Percentiles rank a stretch among this genome's conserved stretches.
phyloP scores from a whole-genome alignment of 1,140 invertebrate genomes.

The Drosophila saltans region DNA sequence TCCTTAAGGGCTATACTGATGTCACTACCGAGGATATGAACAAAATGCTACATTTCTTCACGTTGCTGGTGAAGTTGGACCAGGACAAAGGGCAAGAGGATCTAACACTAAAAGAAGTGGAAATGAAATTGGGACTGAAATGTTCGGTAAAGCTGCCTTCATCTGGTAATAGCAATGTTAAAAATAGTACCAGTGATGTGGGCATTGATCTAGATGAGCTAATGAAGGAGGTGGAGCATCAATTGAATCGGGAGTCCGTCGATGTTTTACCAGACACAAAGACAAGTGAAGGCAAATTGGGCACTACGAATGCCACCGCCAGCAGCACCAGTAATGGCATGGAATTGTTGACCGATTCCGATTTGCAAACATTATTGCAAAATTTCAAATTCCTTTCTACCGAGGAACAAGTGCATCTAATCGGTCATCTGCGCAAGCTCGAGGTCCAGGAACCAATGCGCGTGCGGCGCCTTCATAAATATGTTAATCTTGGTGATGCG shows the following conservation, averaged over 20 bases:
- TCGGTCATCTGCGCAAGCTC: slow-evolving; percentile 90
- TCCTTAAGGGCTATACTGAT: slow-evolving; percentile 90
- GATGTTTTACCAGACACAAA: background rate
- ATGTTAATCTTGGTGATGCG: slow-evolving; percentile 85
- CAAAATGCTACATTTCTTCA: slow-evolving; percentile 89
- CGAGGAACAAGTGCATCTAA: slow-evolving; percentile 91
- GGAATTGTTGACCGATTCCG: slow-evolving; percentile 89
- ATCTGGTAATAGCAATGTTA: too few relatives aligned
- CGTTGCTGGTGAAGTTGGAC: slow-evolving; percentile 84
- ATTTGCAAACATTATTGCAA: slow-evolving; percentile 89
- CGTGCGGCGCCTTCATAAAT: slow-evolving; percentile 88
- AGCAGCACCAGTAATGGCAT: slow-evolving; percentile 81
- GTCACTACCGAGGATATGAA: slow-evolving; percentile 90
- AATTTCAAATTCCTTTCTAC: slow-evolving; percentile 90
- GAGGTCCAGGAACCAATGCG: slow-evolving; percentile 88
- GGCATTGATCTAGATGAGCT: slow-evolving; percentile 58
- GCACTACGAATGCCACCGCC: background rate
- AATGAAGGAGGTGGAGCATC: slow-evolving; percentile 65
- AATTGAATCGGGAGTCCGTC: slow-evolving; percentile 42
- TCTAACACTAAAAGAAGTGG: slow-evolving; percentile 42
- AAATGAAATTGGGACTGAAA: slow-evolving; percentile 29
- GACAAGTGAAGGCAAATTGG: background rate
- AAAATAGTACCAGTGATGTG: too few relatives aligned
- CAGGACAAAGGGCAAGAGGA: slow-evolving; percentile 30
- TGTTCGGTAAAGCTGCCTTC: background rate